phyloP scores from a whole-genome alignment of 2,888 invertebrate genomes.

The Temnothorax ravouxi region DNA sequence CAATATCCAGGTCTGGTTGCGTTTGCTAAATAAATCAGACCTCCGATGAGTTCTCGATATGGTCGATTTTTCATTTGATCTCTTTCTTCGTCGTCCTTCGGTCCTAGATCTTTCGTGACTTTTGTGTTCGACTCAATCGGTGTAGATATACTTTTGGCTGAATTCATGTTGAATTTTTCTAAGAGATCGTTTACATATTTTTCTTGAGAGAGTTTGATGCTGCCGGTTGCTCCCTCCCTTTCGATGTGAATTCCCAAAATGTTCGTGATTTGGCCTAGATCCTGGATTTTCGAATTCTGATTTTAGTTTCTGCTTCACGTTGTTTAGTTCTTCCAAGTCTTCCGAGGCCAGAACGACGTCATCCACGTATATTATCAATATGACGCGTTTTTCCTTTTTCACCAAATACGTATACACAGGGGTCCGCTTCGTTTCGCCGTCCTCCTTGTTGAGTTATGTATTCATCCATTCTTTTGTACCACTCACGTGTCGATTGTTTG shows the following conservation, averaged over 20 bases:
- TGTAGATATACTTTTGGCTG: neutral
- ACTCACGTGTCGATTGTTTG: neutral
- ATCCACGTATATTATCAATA: constrained; percentile 2
- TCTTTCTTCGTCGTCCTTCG: neutral
- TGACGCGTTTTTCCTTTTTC: neutral
- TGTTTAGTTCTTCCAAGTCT: neutral
- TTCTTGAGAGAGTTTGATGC: neutral
- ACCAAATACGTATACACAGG: neutral
- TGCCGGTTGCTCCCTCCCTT: neutral
- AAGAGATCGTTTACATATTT: neutral
- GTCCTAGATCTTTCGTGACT: neutral
- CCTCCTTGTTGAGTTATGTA: neutral
- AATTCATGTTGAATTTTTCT: neutral
- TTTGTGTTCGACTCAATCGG: neutral
- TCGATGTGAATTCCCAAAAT: neutral
- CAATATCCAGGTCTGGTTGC: neutral
- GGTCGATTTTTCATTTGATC: neutral
- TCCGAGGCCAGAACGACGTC: neutral
- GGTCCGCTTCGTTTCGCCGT: neutral
- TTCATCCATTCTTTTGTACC: neutral
- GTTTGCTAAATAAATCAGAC: neutral
- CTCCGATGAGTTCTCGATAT: neutral
- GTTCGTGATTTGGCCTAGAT: neutral
- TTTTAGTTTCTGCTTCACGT: neutral
- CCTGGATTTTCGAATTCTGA: neutral